Evolutionary conservation across 2,113 vertebrate genomes (phyloP).

Genomic region (Seriola dumerili): DNA sequence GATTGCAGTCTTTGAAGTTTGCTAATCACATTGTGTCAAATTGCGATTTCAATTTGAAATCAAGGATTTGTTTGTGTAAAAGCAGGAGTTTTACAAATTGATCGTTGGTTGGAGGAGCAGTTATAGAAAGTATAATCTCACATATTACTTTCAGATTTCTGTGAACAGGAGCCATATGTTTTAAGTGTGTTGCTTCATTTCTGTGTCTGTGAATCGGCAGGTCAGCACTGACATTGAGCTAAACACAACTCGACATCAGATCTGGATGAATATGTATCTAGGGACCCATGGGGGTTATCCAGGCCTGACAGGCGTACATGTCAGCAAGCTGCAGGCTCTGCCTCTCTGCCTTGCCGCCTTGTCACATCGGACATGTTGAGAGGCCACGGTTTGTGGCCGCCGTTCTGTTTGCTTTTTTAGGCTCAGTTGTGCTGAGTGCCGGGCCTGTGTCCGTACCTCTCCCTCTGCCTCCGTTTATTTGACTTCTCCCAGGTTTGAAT

Average conservation of each 20-base stretch:
- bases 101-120: too few species aligned
- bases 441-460: conserved; percentile 39
- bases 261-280: conserved; percentile 10
- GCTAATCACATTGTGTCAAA: too few species aligned
- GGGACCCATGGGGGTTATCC: conserved; percentile 4
- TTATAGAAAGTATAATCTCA: too few species aligned
- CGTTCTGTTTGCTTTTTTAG: conserved; percentile 76
- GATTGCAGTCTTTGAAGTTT: too few species aligned
- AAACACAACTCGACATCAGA: conserved; percentile 7
- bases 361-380: conserved; percentile 33
- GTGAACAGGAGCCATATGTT: too few species aligned
- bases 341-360: conserved; percentile 5
- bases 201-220: conserved; percentile 2
- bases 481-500: conserved; percentile 67
- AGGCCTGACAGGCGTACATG: conserved; percentile 23
- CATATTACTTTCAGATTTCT: too few species aligned
- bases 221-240: not conserved
- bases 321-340: conserved; percentile 22
- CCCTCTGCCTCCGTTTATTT: conserved; percentile 68
- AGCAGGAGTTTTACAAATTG: too few species aligned
- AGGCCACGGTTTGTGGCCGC: conserved; percentile 3
- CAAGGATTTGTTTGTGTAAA: too few species aligned
- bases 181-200: too few species aligned
- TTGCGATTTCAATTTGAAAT: too few species aligned
- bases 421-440: conserved; percentile 54